A percentile compares a stretch with the other conserved stretches of the same genome.
These are phyloP conservation scores for Amphiprion clarkii DNA, from an alignment of 2,797 vertebrate species.

Conservation along the genomic window DNA sequence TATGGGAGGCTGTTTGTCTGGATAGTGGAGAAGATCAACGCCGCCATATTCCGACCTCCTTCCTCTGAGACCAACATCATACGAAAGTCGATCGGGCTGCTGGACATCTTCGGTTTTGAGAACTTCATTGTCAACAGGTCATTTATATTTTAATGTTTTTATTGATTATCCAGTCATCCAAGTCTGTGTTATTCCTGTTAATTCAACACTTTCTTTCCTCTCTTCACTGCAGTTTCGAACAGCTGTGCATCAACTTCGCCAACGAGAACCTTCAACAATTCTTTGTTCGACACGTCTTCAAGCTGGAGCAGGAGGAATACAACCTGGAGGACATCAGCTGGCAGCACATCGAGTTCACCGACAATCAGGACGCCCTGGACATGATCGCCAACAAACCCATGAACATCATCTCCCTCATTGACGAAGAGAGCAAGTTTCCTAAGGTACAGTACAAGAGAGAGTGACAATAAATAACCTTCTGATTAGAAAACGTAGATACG, in stretches of 20 bases:
- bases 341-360: constrained; percentile 98
- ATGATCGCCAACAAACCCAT: constrained; percentile 99
- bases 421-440: constrained; percentile 98
- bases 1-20: constrained; percentile 96
- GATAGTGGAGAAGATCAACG: constrained; percentile 99
- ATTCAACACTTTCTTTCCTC: background rate
- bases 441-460: constrained; percentile 85
- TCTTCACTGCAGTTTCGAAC: constrained; percentile 89
- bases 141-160: background rate
- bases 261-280: constrained; percentile 99
- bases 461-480: background rate
- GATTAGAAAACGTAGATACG: too few relatives aligned
- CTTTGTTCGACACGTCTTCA: constrained; percentile 98
- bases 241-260: constrained; percentile 99
- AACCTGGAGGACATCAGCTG: constrained; percentile 99
- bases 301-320: constrained; percentile 98
- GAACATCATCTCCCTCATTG: constrained; percentile 99
- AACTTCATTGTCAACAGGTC: constrained; percentile 98
- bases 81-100: constrained; percentile 91
- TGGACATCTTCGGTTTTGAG: constrained; percentile 99
- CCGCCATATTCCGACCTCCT: constrained; percentile 93
- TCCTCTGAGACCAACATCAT: constrained; percentile 87
- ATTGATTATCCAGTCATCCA: background rate
- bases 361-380: constrained; percentile 98
- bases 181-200: background rate